Conservation (phyloP, 2,888 invertebrate species). For the Acanthococcus lagerstroemiae region DNA sequence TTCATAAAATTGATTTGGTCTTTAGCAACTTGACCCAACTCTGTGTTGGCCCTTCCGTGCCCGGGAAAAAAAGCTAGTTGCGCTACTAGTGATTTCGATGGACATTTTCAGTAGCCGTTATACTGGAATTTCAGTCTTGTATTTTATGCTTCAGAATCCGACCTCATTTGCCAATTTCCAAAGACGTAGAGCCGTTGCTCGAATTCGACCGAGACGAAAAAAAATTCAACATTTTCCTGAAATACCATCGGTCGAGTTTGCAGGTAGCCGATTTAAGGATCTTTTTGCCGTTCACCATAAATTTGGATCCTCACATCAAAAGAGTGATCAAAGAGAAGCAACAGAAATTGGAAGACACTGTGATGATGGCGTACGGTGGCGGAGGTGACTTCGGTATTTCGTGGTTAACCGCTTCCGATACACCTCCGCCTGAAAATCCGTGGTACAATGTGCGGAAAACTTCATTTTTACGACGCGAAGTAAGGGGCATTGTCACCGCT, state of each 20-base stretch:
- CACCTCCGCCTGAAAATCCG: conserved; percentile 1
- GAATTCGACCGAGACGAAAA: conserved; percentile 90
- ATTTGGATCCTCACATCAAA: conserved; percentile 93
- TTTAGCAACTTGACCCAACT: too few relatives aligned
- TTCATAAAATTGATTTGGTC: too few relatives aligned
- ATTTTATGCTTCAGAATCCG: conserved; percentile 53
- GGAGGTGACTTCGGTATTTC: conserved; percentile 20
- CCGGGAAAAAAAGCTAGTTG: too few relatives aligned
- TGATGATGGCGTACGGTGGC: conserved; percentile 10
- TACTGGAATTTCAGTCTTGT: not conserved
- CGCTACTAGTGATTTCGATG: too few relatives aligned
- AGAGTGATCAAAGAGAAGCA: conserved; percentile 87
- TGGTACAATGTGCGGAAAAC: conserved; percentile 24
- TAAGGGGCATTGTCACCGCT: not conserved
- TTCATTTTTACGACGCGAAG: conserved; percentile 16
- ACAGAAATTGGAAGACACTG: conserved; percentile 32
- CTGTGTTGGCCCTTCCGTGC: too few relatives aligned
- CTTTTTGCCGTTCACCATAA: conserved; percentile 95
- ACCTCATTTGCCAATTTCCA: conserved; percentile 67
- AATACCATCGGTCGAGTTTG: conserved; percentile 75
- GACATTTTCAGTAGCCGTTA: too few relatives aligned
- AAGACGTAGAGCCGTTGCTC: conserved; percentile 78
- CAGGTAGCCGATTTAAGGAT: conserved; percentile 82
- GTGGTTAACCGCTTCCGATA: conserved; percentile 1
- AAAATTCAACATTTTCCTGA: conserved; percentile 85